Evolutionary conservation across 2,113 vertebrate species (phyloP), one percentile per base, ranked within the genome.

Genomic region (Salminus brasiliensis): DNA sequence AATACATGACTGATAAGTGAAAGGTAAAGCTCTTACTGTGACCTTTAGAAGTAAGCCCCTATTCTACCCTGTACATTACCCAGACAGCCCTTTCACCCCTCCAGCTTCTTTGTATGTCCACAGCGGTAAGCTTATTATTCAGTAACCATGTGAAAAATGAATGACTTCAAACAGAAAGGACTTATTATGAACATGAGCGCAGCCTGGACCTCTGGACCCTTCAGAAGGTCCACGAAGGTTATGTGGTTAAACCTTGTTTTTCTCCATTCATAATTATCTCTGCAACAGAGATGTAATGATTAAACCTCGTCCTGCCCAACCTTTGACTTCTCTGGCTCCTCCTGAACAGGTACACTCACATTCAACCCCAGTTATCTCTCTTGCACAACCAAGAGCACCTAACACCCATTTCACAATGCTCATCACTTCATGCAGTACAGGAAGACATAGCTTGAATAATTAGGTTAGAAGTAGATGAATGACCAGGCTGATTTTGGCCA

Each of bases 211-310:
- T 52, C 47, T n/a, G 47, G 21, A 13, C 2, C 47, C 39, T n/a
- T 41, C 39, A 5, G 39, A 41, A 52, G 16, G 16, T 52, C 18
- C 18, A 6, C 2, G 2, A 21, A n/a, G 47, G 47, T n/a, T 52
- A 52, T 21, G 47, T 3, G 47, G 16, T 52, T 6, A 52, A n/a
- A 25, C 29, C 39, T 39, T n/a, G 47, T 18, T 4, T 29, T 39
- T 57, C 15, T 29, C 52, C 13, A 43, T 27, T 41, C 34, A 27
- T n/a, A 59, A 59, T 23, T 30, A 27, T n/a, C 55, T 43, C 23
- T 73, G 52, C 4, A 25, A 59, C 55, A n/a, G 57, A 30, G 27
- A 34, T 32, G 43, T 62, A 82, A 78, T 74, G 66, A 78, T 78
- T 78, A 82, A 78, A 74, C 75, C 32, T 68, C 23, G 29, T 63